Conservation (phyloP, 2,113 vertebrate genomes). For the Hipposideros armiger region DNA sequence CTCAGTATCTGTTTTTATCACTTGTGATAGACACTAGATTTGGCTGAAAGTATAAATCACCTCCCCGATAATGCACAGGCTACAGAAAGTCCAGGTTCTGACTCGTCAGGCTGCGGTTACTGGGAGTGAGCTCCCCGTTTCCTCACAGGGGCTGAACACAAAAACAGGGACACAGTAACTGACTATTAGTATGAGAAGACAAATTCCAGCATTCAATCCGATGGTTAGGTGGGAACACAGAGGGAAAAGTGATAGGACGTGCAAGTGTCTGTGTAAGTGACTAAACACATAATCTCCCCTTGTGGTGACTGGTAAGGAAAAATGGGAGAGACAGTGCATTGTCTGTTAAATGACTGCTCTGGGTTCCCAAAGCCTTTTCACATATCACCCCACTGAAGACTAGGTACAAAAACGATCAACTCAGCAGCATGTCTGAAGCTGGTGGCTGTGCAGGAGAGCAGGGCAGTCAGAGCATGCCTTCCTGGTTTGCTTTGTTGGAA, state of each 20-base stretch:
- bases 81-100: not conserved
- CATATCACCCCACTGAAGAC: not conserved
- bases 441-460: not conserved
- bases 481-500: not conserved
- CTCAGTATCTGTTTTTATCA: not conserved
- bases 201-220: not conserved
- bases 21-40: not conserved
- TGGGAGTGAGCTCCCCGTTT: not conserved
- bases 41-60: not conserved
- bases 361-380: not conserved
- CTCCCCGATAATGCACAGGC: fast-evolving
- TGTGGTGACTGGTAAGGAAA: not conserved
- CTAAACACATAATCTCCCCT: not conserved
- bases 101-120: too few relatives aligned
- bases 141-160: not conserved
- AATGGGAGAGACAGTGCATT: not conserved
- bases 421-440: not conserved
- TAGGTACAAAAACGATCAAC: not conserved
- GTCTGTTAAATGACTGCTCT: not conserved
- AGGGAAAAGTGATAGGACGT: not conserved
- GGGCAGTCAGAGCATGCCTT: not conserved
- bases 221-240: not conserved
- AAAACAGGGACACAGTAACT: not conserved
- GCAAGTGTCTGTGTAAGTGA: slow-evolving; percentile 18
- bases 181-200: not conserved